Conservation (phyloP, 2,888 invertebrate genomes). For the Rapana venosa region DNA sequence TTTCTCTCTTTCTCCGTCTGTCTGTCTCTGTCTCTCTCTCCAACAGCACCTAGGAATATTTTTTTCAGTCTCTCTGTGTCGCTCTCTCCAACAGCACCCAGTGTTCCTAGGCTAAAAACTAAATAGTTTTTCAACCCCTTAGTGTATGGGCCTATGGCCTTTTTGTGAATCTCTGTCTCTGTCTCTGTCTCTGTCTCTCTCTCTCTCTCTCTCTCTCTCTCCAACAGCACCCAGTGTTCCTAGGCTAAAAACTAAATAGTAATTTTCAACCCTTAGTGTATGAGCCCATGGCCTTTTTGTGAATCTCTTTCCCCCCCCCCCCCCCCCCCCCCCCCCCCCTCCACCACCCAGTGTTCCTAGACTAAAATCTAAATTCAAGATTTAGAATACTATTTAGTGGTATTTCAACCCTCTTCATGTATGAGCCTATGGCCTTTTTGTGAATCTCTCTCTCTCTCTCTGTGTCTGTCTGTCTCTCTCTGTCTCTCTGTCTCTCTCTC, state of each 20-base stretch:
- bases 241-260: too few relatives aligned
- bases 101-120: neutral
- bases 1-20: neutral
- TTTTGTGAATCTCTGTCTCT: neutral
- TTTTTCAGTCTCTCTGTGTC: neutral
- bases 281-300: too few relatives aligned
- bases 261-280: too few relatives aligned
- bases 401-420: too few relatives aligned
- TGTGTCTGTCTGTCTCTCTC: neutral
- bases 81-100: neutral
- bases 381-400: too few relatives aligned
- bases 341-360: too few relatives aligned
- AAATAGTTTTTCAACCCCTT: neutral
- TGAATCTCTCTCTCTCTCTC: neutral
- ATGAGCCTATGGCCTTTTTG: too few relatives aligned
- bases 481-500: neutral
- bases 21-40: slow-evolving; percentile 8
- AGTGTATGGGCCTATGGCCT: neutral
- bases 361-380: too few relatives aligned
- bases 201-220: neutral
- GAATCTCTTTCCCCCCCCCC: too few relatives aligned
- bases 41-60: neutral
- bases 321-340: too few relatives aligned
- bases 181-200: neutral
- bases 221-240: neutral